Base-by-base conservation (phyloP, 92 coral and sea anemone species). In the Porites rus region DNA sequence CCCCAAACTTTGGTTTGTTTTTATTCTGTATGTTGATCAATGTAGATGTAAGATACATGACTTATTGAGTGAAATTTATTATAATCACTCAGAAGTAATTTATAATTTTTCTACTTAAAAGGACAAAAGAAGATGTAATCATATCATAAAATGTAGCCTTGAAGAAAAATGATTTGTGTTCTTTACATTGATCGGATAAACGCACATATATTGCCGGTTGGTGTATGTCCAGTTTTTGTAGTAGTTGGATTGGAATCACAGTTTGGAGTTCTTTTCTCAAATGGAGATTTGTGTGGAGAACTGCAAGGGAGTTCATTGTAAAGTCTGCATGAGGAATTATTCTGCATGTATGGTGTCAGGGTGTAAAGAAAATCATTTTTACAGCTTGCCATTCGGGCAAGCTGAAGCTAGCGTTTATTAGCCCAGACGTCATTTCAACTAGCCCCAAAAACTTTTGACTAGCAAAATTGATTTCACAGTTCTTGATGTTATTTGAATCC, bases 171-270 rank as follows among this genome's bases (percentile, higher is more conserved):
- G 63, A 51, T 72, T 46, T n/a, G 16, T 12, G 10, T 67, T 38
- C 46, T 38, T 4, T 67, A 43, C 17, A 51, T 10, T 28, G 31
- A 12, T 66, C 18, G n/a, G 70, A 21, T 46, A 6, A 24, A 12
- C 8, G 14, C 1, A 54, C 16, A 8, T 56, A 10, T 10, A 91
- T 94, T 2, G 31, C 31, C 2, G 4, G 31, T 28, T 28, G 31
- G 31, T 53, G 59, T 10, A 91, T 94, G 97, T 93, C 94, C 78
- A 77, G 72, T 54, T 25, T 92, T 28, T 94, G 97, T 73, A 85
- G 92, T 68, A 86, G 65, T 75, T 84, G 90, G 73, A 66, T 91
- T 13, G 90, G 94, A 17, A 74, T 81, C 19, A 19, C 18, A 52
- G 58, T 81, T 1, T 88, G 92, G 94, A 91, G 88, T 19, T 88